phyloP scores from a whole-genome alignment of 2,797 vertebrate genomes.

The Taenioides sp. region DNA sequence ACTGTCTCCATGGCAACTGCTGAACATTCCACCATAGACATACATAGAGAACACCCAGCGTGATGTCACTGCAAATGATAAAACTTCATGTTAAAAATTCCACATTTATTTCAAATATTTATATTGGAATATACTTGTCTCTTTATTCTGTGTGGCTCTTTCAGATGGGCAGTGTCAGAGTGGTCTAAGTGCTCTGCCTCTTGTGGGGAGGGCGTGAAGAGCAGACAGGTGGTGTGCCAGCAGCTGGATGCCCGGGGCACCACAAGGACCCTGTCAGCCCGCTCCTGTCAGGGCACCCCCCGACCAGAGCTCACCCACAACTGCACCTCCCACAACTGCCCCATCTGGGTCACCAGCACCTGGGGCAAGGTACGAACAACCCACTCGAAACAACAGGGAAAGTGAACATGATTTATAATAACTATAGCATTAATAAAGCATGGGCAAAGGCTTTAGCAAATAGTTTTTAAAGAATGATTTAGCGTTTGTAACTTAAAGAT shows the following conservation, averaged over 20 bases:
- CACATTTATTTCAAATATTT: not conserved
- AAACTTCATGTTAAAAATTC: no score
- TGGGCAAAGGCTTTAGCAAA: no score
- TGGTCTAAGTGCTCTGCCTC: conserved; percentile 85
- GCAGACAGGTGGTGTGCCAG: conserved; percentile 78
- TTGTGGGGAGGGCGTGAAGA: conserved; percentile 79
- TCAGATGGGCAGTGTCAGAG: conserved; percentile 78
- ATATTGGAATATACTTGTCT: fast-evolving
- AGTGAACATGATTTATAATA: no score
- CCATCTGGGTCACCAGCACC: conserved; percentile 49
- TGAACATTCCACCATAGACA: no score
- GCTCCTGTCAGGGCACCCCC: conserved; percentile 55
- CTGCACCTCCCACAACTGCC: conserved; percentile 73
- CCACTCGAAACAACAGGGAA: no score
- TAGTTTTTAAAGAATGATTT: no score
- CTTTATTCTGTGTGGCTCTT: no score
- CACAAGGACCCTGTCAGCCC: conserved; percentile 30
- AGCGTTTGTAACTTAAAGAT: no score
- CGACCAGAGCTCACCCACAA: conserved; percentile 67
- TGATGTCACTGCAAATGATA: no score
- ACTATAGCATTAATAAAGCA: no score
- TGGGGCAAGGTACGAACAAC: conserved; percentile 75
- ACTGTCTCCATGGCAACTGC: no score
- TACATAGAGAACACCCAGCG: no score
- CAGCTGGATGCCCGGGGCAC: conserved; percentile 64